Base-by-base conservation (phyloP, 2,113 vertebrate genomes). In the Glaucomys volans region DNA sequence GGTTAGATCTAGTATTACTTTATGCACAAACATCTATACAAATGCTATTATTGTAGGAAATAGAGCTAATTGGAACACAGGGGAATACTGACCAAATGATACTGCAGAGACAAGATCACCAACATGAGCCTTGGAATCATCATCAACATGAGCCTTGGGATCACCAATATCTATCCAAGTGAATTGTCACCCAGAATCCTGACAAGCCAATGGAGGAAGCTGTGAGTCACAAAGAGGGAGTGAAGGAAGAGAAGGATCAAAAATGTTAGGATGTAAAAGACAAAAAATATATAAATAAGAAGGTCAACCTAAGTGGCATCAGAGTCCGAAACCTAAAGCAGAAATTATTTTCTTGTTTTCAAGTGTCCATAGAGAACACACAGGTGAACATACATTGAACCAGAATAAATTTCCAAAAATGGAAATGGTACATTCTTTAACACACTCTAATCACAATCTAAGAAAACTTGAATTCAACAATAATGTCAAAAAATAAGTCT, bases 71-170 rank as follows among this genome's bases (percentile, higher is more conserved):
- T 93, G 42, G 37, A 11, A 71, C 90, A 72, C 18, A 81, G 57
- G 69, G 90, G 82, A 89, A 6, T n/a, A 44, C 37, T 93, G 96
- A 91, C 90, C 87, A 91, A 82, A 93, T 89, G 71, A 91, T n/a
- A 87, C 76, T 42, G 16, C 37, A 30, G 83, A 93, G 86, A 89
- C 8, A 20, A 7, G 18, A 47, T 84, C 3, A 6, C 64, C 62
- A 90, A 22, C 24, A 52, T 83, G 85, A 74, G 9, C 20, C 18
- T 66, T n/a, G n/a, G n/a, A n/a, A n/a, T n/a, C n/a, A n/a, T n/a
- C n/a, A n/a, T n/a, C n/a, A n/a, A n/a, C n/a, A n/a, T n/a, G n/a
- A n/a, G n/a, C n/a, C n/a, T n/a, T 66, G 64, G 64, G 64, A 32
- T 66, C 5, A 14, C 66, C 66, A 67, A 67, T 22, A 54, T 81